Conservation (phyloP, 2,113 vertebrate genomes). For the Eurypyga helias region DNA sequence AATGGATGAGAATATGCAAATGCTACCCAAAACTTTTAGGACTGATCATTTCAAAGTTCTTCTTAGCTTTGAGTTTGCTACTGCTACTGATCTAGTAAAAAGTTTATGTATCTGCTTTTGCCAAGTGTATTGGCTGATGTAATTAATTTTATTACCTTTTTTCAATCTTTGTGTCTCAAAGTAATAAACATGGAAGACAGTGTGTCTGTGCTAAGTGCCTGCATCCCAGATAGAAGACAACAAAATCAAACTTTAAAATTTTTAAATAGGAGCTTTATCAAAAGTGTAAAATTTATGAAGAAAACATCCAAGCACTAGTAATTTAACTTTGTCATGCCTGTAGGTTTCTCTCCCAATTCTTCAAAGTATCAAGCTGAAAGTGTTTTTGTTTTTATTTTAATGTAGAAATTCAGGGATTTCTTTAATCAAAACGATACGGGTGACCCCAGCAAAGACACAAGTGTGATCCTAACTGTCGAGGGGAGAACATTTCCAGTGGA, state of each 20-base stretch:
- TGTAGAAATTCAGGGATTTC: conserved; percentile 96
- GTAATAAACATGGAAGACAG: not conserved
- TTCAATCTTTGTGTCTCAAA: not conserved
- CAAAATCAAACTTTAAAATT: not conserved
- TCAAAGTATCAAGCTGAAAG: not conserved
- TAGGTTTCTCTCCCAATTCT: not conserved
- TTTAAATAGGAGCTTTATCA: not conserved
- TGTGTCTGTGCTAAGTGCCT: not conserved
- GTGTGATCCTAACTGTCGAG: conserved; percentile 93
- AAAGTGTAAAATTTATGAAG: not conserved
- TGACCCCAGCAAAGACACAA: conserved; percentile 93
- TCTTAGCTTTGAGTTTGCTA: not conserved
- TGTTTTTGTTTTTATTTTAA: not conserved
- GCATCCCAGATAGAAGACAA: not conserved
- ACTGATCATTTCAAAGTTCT: not conserved
- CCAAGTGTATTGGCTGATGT: not conserved
- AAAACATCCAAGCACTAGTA: not conserved
- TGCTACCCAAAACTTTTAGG: not conserved
- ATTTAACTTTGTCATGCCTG: not conserved
- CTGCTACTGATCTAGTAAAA: not conserved
- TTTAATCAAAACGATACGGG: conserved; percentile 94
- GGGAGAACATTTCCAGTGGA: conserved; percentile 95
- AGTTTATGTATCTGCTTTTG: not conserved
- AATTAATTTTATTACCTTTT: not conserved
- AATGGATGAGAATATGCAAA: not conserved